Percentiles rank a stretch among this genome's conserved stretches.
These are phyloP conservation scores for Parotocinclus haroldoi DNA, from an alignment of 2,797 vertebrate species.

Conservation along the genomic window DNA sequence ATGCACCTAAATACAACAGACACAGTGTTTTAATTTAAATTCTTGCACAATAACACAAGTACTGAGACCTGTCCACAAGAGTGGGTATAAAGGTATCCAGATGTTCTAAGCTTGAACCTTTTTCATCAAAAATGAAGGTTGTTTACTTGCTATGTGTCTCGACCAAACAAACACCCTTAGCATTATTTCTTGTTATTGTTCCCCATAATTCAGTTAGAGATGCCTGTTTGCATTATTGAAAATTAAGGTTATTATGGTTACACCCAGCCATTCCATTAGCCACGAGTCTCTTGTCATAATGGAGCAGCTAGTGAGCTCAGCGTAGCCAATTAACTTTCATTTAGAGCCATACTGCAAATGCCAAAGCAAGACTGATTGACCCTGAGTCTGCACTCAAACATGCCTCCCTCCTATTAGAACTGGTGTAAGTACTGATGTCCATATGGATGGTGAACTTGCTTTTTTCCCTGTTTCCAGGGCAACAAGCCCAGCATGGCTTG, in stretches of 20 bases:
- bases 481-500: conserved; percentile 36
- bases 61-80: background rate
- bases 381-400: conserved; percentile 12
- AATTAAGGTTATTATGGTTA: conserved; percentile 40
- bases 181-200: conserved; percentile 35
- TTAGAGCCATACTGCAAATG: conserved; percentile 49
- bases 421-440: conserved; percentile 32
- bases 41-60: background rate
- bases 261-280: conserved; percentile 29
- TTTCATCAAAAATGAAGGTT: conserved; percentile 34
- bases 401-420: conserved; percentile 6
- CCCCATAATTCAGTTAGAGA: conserved; percentile 38
- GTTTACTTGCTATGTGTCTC: conserved; percentile 40
- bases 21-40: no score
- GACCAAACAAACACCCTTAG: conserved; percentile 35
- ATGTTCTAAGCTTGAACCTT: background rate
- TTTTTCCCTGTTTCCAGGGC: conserved; percentile 37
- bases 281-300: conserved; percentile 36
- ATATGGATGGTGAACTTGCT: conserved; percentile 16
- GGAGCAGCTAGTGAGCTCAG: conserved; percentile 36
- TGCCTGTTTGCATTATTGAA: conserved; percentile 37
- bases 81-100: background rate
- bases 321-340: conserved; percentile 46
- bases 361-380: conserved; percentile 43
- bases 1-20: no score